phyloP scores from a whole-genome alignment of 2,888 invertebrate genomes.

The Chouioia cunea region DNA sequence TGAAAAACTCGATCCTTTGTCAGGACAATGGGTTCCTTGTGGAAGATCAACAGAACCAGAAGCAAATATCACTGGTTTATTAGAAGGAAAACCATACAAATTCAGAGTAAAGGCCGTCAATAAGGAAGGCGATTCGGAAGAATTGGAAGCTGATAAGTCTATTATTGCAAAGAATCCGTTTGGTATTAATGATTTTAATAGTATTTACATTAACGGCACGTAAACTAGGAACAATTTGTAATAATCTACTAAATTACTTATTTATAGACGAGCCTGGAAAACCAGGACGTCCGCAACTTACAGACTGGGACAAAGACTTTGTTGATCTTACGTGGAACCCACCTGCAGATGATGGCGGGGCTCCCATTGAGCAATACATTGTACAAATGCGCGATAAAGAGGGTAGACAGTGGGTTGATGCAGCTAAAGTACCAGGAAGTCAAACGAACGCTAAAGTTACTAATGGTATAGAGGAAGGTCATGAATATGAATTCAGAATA shows the following conservation, averaged over 20 bases:
- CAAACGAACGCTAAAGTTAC: conserved; percentile 82
- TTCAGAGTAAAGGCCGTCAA: conserved; percentile 98
- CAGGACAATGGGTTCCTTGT: conserved; percentile 94
- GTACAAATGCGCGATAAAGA: conserved; percentile 95
- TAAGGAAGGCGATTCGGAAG: conserved; percentile 98
- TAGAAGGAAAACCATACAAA: conserved; percentile 97
- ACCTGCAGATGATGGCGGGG: conserved; percentile 93
- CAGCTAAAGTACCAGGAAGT: conserved; percentile 82
- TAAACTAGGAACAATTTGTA: too few species aligned
- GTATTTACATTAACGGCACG: background rate
- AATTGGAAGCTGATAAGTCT: conserved; percentile 91
- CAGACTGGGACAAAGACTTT: conserved; percentile 96
- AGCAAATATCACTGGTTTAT: conserved; percentile 85
- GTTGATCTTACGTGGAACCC: conserved; percentile 94
- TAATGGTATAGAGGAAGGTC: conserved; percentile 85
- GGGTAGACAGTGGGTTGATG: conserved; percentile 84
- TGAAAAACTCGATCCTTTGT: conserved; percentile 92
- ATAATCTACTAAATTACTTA: conserved; percentile 1
- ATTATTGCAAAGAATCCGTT: conserved; percentile 99
- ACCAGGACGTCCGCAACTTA: conserved; percentile 89
- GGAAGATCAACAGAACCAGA: conserved; percentile 89
- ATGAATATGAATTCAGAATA: conserved; percentile 92
- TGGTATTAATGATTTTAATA: conserved; percentile 70
- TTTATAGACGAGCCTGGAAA: conserved; percentile 87
- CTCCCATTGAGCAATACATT: conserved; percentile 95